These are phyloP conservation scores for Tragelaphus imberbis DNA, from an alignment of 2,113 vertebrate species.

Conservation along the genomic window DNA sequence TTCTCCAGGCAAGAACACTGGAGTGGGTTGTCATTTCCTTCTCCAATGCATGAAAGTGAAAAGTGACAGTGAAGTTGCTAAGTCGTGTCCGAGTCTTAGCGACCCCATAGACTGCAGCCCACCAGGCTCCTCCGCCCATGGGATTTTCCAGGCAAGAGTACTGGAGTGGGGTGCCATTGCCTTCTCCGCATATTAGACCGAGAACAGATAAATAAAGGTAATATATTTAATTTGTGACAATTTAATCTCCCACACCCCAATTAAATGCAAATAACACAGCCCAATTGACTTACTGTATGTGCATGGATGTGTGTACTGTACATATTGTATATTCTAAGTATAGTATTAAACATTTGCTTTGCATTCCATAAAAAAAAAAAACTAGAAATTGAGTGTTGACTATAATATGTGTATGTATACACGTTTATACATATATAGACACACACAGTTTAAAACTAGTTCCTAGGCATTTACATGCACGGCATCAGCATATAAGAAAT, in stretches of 20 bases:
- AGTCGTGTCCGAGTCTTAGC: no score
- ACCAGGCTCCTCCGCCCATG: no score
- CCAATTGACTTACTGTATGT: not conserved
- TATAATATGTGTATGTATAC: not conserved
- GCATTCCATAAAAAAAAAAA: not conserved
- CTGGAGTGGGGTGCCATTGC: no score
- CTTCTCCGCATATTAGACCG: not conserved
- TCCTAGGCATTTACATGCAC: not conserved
- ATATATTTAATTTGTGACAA: no score
- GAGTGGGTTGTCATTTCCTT: no score
- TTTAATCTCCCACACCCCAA: no score
- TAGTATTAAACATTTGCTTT: not conserved
- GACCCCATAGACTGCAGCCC: no score
- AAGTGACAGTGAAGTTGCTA: no score
- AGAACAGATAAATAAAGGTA: not conserved
- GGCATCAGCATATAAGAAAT: not conserved
- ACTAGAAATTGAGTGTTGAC: not conserved
- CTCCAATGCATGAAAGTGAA: no score
- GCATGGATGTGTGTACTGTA: accelerated
- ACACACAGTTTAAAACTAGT: not conserved
- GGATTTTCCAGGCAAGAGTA: no score
- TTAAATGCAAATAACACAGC: no score
- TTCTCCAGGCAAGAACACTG: no score
- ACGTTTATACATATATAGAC: not conserved
- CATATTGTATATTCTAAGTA: not conserved